Percentiles rank a stretch among this genome's conserved stretches.
These are phyloP conservation scores for Sebastes schlegelii DNA, from an alignment of 2,113 vertebrate genomes.

Conservation along the genomic window DNA sequence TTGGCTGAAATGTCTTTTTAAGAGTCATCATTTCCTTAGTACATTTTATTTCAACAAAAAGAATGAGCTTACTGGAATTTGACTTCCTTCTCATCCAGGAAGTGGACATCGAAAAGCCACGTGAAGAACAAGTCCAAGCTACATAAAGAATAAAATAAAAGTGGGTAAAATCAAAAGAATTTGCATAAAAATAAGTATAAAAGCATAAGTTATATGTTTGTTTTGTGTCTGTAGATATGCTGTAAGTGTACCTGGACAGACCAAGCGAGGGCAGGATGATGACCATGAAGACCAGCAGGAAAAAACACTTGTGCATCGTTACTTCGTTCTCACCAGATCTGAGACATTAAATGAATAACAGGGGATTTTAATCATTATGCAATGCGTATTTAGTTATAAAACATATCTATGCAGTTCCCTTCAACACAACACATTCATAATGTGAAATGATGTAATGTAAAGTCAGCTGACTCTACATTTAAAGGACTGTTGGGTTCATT, in stretches of 20 bases:
- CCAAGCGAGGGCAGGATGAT: constrained; percentile 96
- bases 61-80: constrained; percentile 92
- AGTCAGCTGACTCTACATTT: constrained; percentile 44
- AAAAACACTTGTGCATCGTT: constrained; percentile 96
- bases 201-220: background rate
- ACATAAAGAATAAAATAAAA: constrained; percentile 14
- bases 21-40: constrained; percentile 16
- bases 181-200: background rate
- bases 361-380: background rate
- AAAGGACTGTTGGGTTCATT: constrained; percentile 37
- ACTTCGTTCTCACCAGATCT: constrained; percentile 94
- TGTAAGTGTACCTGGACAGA: constrained; percentile 89
- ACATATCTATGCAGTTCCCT: background rate
- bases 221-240: background rate
- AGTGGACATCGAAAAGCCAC: constrained; percentile 95
- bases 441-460: constrained; percentile 16
- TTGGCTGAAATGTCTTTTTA: background rate
- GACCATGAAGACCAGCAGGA: constrained; percentile 97
- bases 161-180: background rate
- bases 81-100: constrained; percentile 89
- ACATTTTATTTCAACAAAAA: background rate
- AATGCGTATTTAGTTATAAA: background rate
- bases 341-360: constrained; percentile 19
- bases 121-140: constrained; percentile 95
- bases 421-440: background rate